These are phyloP conservation scores for Bos javanicus DNA, from an alignment of 2,113 vertebrate genomes.

Conservation along the genomic window DNA sequence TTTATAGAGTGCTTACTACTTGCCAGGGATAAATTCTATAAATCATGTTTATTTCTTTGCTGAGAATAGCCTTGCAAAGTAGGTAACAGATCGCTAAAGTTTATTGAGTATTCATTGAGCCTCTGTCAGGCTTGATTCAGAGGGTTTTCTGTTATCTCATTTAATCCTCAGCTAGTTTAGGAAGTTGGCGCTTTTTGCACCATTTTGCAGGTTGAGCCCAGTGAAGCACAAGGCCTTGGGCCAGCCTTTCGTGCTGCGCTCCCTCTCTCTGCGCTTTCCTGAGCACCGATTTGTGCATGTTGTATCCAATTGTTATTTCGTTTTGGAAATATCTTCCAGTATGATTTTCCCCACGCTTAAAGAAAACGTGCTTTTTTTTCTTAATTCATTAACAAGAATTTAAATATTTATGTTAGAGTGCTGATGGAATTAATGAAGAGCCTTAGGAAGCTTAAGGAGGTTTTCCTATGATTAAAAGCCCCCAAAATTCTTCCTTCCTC, in stretches of 20 bases:
- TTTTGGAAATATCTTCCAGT: background rate
- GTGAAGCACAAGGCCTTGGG: background rate
- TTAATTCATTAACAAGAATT: background rate
- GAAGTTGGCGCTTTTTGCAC: background rate
- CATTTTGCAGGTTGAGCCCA: background rate
- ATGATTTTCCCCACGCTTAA: background rate
- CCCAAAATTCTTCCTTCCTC: background rate
- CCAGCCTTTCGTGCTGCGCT: background rate
- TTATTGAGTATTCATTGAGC: background rate
- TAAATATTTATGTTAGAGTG: background rate
- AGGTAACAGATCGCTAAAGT: background rate
- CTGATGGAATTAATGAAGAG: background rate
- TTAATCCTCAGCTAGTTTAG: background rate
- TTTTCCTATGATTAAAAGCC: background rate
- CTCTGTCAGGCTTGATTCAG: background rate
- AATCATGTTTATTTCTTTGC: background rate
- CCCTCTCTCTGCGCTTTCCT: background rate
- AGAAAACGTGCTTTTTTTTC: background rate
- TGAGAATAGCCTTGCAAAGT: constrained; percentile 29
- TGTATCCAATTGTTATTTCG: background rate
- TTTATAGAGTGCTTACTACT: background rate
- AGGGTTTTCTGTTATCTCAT: background rate
- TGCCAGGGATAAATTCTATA: background rate
- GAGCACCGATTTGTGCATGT: background rate
- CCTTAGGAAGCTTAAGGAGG: background rate